phyloP scores from a whole-genome alignment of 2,888 invertebrate species.

The Phyllotreta striolata region DNA sequence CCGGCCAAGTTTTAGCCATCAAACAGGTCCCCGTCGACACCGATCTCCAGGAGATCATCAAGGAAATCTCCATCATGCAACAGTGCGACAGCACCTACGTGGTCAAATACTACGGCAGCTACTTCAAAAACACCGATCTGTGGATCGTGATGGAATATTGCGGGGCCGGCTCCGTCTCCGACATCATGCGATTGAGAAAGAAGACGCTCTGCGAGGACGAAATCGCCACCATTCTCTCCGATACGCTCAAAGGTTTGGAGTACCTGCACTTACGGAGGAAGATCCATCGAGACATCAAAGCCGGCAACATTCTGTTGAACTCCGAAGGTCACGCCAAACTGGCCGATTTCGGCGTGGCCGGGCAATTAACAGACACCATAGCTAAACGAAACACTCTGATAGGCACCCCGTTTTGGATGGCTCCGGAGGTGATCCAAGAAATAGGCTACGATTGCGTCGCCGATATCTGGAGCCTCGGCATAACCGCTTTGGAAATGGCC shows the following conservation, averaged over 20 bases:
- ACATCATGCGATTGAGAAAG: constrained; percentile 97
- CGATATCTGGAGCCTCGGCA: constrained; percentile 97
- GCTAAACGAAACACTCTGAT: constrained; percentile 61
- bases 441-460: constrained; percentile 99
- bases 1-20: constrained; percentile 94
- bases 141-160: constrained; percentile 99
- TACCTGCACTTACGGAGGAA: constrained; percentile 51
- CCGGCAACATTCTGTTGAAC: constrained; percentile 97
- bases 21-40: constrained; percentile 99
- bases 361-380: constrained; percentile 84
- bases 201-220: constrained; percentile 64
- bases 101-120: constrained; percentile 99
- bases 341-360: constrained; percentile 99
- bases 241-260: constrained; percentile 50
- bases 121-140: constrained; percentile 98
- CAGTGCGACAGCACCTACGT: constrained; percentile 99
- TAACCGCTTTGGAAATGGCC: constrained; percentile 99
- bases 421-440: constrained; percentile 97
- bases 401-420: constrained; percentile 98
- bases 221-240: constrained; percentile 50
- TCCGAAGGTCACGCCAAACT: constrained; percentile 98
- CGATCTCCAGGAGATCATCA: constrained; percentile 98
- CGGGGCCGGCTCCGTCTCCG: constrained; percentile 98
- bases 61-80: constrained; percentile 99
- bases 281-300: constrained; percentile 64